A percentile compares a stretch with the other conserved stretches of the same genome.
Evolutionary conservation across 2,797 vertebrate genomes (phyloP).

Genomic region (Vespertilio murinus): DNA sequence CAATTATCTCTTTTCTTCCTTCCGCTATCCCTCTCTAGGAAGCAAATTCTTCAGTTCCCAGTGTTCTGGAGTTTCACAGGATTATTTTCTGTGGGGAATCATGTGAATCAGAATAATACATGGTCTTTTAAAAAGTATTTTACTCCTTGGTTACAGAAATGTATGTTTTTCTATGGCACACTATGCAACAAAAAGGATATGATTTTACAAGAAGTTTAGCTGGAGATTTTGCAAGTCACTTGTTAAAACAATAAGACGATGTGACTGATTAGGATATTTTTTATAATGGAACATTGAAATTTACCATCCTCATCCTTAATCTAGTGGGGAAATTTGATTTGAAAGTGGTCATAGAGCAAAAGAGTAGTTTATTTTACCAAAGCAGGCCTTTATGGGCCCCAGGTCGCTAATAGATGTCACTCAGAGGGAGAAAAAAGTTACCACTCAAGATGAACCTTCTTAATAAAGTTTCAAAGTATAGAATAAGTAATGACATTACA

Average conservation of each 20-base stretch:
- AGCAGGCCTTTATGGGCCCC: not conserved
- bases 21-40: not conserved
- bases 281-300: not conserved
- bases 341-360: not conserved
- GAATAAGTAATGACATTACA: not conserved
- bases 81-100: conserved; percentile 53
- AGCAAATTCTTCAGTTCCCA: conserved; percentile 9
- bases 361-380: not conserved
- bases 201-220: not conserved
- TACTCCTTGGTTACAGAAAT: not conserved
- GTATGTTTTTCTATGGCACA: not conserved
- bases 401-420: not conserved
- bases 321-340: not conserved
- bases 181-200: not conserved
- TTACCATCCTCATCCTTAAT: not conserved
- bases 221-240: not conserved
- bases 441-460: not conserved
- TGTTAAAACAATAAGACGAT: conserved; percentile 22
- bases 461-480: not conserved
- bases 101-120: not conserved
- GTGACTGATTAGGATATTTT: not conserved
- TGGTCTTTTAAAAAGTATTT: not conserved
- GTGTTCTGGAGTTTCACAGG: conserved; percentile 52
- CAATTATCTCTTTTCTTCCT: conserved; percentile 47
- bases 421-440: not conserved